Evolutionary conservation across 2,888 invertebrate species (phyloP).

Genomic region (Epinotia ramella): DNA sequence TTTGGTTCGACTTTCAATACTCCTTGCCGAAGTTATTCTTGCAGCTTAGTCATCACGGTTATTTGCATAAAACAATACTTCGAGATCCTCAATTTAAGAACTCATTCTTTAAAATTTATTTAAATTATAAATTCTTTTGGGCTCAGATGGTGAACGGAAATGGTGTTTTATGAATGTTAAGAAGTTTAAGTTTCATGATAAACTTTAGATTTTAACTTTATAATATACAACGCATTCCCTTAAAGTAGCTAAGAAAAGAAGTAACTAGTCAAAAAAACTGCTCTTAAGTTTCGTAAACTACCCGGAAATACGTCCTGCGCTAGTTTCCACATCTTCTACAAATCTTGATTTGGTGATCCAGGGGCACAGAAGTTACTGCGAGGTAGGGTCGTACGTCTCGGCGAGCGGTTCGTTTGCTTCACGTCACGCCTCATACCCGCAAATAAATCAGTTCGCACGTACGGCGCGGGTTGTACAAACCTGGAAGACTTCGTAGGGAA

Average conservation of each 20-base stretch:
- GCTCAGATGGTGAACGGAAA: constrained; percentile 64
- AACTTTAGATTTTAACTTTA: not conserved
- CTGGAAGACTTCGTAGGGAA: constrained; percentile 10
- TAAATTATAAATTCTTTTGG: constrained; percentile 24
- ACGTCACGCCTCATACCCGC: constrained; percentile 83
- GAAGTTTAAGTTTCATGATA: constrained; percentile 21
- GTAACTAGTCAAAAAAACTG: not conserved
- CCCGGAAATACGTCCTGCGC: constrained; percentile 22
- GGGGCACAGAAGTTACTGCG: constrained; percentile 64
- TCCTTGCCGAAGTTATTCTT: constrained; percentile 49
- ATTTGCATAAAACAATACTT: constrained; percentile 68
- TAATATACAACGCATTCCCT: not conserved
- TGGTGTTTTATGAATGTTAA: constrained; percentile 36
- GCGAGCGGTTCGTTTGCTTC: constrained; percentile 81
- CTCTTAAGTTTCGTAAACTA: not conserved
- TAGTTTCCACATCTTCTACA: constrained; percentile 40
- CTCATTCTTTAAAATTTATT: constrained; percentile 47
- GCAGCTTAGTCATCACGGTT: constrained; percentile 62
- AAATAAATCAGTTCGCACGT: constrained; percentile 79
- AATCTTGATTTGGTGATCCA: constrained; percentile 53
- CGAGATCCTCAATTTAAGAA: constrained; percentile 51
- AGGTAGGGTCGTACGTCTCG: constrained; percentile 76
- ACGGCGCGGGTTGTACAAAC: constrained; percentile 48
- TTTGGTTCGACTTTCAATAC: constrained; percentile 51
- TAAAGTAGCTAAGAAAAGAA: not conserved